Conservation (phyloP, 2,888 invertebrate genomes). For the Pachycephus smyrnensis region DNA sequence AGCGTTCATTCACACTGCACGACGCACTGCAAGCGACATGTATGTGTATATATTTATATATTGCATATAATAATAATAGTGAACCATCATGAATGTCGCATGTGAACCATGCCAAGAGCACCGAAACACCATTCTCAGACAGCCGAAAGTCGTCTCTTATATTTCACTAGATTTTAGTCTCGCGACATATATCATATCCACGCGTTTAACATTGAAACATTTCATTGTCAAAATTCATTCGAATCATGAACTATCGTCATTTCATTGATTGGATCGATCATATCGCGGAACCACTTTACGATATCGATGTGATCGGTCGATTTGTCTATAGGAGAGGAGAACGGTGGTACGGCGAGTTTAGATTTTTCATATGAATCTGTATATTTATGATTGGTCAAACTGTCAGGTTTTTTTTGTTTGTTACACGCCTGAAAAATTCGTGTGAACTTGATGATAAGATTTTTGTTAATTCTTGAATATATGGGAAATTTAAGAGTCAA, state of each 20-base stretch:
- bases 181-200: not conserved
- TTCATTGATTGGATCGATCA: not conserved
- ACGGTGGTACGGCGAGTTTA: not conserved
- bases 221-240: not conserved
- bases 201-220: not conserved
- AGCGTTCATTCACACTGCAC: slow-evolving; percentile 39
- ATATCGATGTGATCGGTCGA: not conserved
- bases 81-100: slow-evolving; percentile 46
- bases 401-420: not conserved
- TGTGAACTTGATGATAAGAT: not conserved
- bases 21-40: slow-evolving; percentile 40
- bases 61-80: not conserved
- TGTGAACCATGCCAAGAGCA: slow-evolving; percentile 37
- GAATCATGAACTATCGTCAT: not conserved
- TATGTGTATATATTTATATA: not conserved
- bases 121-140: slow-evolving; percentile 19
- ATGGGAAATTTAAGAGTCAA: no score
- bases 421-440: not conserved
- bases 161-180: not conserved
- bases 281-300: not conserved
- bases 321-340: not conserved
- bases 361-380: not conserved
- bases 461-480: not conserved
- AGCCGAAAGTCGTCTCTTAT: not conserved
- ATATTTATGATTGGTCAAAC: not conserved